phyloP scores from a whole-genome alignment of 2,888 invertebrate species.

The Villa cingulata region DNA sequence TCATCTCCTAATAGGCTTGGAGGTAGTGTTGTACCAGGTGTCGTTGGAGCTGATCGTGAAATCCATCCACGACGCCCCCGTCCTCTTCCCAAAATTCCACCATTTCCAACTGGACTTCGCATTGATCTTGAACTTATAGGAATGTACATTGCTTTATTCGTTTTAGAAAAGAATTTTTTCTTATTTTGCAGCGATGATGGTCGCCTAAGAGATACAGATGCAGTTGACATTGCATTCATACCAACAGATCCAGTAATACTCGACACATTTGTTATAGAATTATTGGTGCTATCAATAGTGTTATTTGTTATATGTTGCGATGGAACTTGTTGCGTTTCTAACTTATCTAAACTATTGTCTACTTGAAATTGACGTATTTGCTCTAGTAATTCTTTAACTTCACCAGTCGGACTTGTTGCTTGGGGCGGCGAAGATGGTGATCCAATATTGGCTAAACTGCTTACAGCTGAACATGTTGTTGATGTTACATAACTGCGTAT shows the following conservation, averaged over 20 bases:
- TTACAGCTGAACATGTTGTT: conserved; percentile 50
- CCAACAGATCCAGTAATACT: conserved; percentile 23
- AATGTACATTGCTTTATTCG: conserved; percentile 55
- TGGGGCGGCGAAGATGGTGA: conserved; percentile 63
- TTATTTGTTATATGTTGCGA: background rate
- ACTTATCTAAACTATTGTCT: conserved; percentile 33
- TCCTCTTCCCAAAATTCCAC: conserved; percentile 27
- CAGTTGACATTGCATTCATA: conserved; percentile 26
- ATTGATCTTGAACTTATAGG: conserved; percentile 36
- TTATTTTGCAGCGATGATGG: conserved; percentile 29
- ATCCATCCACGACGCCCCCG: conserved; percentile 46
- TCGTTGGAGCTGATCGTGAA: conserved; percentile 67
- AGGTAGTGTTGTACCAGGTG: conserved; percentile 51
- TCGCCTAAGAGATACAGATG: conserved; percentile 22
- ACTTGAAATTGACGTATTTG: conserved; percentile 47
- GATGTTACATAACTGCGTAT: conserved; percentile 35
- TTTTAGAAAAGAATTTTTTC: conserved; percentile 40
- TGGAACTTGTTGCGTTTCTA: conserved; percentile 3
- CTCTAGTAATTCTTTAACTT: conserved; percentile 57
- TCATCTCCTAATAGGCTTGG: conserved; percentile 50
- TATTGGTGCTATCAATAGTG: background rate
- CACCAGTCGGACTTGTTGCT: conserved; percentile 68
- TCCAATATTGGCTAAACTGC: conserved; percentile 51
- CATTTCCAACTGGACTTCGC: conserved; percentile 30
- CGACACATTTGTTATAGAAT: conserved; percentile 6